Evolutionary conservation across 2,113 vertebrate species (phyloP).

Genomic region (Tenebrosternarchus preto): DNA sequence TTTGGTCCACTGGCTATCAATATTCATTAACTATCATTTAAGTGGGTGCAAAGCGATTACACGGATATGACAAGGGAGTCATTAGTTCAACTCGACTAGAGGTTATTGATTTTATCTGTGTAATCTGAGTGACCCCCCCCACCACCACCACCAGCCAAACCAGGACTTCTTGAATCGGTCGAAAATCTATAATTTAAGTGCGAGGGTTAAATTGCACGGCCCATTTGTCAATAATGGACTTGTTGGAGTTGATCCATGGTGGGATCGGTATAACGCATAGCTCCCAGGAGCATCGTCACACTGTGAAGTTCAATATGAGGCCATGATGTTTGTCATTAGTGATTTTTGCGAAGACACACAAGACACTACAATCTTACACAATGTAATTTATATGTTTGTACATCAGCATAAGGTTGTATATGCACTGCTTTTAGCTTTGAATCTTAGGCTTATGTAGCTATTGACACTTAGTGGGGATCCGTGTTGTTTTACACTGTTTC

Average conservation of each 20-base stretch:
- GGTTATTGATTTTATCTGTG: constrained; percentile 42
- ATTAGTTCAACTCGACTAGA: constrained; percentile 28
- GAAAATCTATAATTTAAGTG: constrained; percentile 49
- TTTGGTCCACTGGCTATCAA: constrained; percentile 9
- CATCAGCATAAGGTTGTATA: not conserved
- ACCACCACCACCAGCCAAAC: not conserved
- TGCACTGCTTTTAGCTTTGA: constrained; percentile 41
- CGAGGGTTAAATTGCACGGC: constrained; percentile 40
- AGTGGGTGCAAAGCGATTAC: constrained; percentile 11
- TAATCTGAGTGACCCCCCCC: constrained; percentile 25
- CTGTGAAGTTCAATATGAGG: constrained; percentile 50
- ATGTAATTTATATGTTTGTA: constrained; percentile 57
- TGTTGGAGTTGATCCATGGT: constrained; percentile 56
- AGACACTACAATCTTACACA: constrained; percentile 65
- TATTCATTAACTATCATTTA: constrained; percentile 21
- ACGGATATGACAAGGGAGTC: constrained; percentile 28
- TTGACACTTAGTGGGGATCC: constrained; percentile 34
- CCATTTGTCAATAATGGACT: constrained; percentile 57
- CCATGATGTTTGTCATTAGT: constrained; percentile 58
- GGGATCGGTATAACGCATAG: constrained; percentile 38
- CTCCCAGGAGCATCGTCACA: constrained; percentile 37
- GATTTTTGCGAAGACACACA: constrained; percentile 49
- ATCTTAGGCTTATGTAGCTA: constrained; percentile 34
- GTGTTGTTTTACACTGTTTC: constrained; percentile 3
- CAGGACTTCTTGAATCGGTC: constrained; percentile 15